phyloP scores from a whole-genome alignment of 2,113 vertebrate genomes.

The Raja brachyura region DNA sequence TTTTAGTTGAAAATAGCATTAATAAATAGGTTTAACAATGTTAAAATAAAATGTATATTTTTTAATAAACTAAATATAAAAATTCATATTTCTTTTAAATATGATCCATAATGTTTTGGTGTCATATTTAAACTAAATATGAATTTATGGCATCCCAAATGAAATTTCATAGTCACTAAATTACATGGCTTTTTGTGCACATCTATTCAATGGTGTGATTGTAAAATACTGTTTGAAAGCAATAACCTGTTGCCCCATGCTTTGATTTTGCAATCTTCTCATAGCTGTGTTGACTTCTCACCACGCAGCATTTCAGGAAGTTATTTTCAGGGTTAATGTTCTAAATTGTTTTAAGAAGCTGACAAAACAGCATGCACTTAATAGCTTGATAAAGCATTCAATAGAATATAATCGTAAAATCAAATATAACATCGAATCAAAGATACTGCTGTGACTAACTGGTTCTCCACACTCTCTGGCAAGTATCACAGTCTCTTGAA shows the following conservation, averaged over 20 bases:
- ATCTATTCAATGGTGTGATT: background rate
- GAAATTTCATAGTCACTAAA: background rate
- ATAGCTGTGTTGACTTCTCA: background rate
- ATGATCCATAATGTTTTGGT: background rate
- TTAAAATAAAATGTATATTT: no score
- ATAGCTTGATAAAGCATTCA: conserved; percentile 6
- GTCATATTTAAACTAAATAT: background rate
- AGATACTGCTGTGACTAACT: background rate
- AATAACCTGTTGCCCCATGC: background rate
- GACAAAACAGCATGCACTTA: background rate
- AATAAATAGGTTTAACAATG: no score
- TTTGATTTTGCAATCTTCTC: background rate
- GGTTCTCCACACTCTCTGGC: background rate
- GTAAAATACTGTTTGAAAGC: background rate
- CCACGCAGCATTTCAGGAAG: background rate
- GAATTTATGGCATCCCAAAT: background rate
- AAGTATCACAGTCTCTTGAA: background rate
- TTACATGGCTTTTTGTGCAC: background rate
- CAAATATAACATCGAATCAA: background rate
- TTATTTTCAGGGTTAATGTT: conserved; percentile 16
- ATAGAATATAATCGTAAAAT: background rate
- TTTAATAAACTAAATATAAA: no score
- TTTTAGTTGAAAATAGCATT: no score
- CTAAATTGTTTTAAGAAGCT: background rate
- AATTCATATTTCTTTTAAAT: no score